These are phyloP conservation scores for Charaxes varanes DNA, from an alignment of 1,140 invertebrate species.

Conservation along the genomic window DNA sequence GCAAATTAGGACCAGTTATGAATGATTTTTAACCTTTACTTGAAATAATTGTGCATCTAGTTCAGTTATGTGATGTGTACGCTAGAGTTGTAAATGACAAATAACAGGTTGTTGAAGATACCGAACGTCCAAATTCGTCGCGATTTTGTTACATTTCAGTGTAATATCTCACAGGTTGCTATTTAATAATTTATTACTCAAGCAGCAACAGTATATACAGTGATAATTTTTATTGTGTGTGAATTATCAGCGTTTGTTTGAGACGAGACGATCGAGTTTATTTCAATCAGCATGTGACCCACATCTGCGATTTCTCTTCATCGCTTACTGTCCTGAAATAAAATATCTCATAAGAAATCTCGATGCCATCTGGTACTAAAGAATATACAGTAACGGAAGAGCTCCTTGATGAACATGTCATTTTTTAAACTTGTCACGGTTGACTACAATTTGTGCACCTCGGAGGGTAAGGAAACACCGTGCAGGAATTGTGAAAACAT, in stretches of 20 bases:
- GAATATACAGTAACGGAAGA: constrained; percentile 5
- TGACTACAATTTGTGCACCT: constrained; percentile 45
- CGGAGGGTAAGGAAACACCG: constrained; percentile 17
- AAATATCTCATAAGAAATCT: constrained; percentile 21
- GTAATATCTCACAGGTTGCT: no score
- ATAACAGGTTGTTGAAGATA: constrained; percentile 72
- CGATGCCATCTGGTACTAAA: constrained; percentile 10
- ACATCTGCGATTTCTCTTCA: constrained; percentile 74
- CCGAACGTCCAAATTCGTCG: constrained; percentile 65
- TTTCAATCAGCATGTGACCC: constrained; percentile 77
- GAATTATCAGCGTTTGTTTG: neutral
- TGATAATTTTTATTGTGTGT: constrained; percentile 1
- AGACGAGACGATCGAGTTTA: constrained; percentile 28
- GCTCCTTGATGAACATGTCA: constrained; percentile 28
- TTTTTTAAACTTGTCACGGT: constrained; percentile 50
- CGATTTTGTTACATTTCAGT: constrained; percentile 45
- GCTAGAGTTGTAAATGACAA: constrained; percentile 59
- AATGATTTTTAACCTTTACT: constrained; percentile 31
- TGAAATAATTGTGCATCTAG: constrained; percentile 31
- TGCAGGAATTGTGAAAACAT: constrained; percentile 11
- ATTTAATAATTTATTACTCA: constrained; percentile 7
- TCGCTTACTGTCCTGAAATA: constrained; percentile 39
- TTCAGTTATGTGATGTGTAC: constrained; percentile 52
- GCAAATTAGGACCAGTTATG: constrained; percentile 29
- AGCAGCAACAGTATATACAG: constrained; percentile 3